A percentile compares a stretch with the other conserved stretches of the same genome.
Conservation (phyloP, 2,113 vertebrate species). For the Epinephelus cyanopodus region DNA sequence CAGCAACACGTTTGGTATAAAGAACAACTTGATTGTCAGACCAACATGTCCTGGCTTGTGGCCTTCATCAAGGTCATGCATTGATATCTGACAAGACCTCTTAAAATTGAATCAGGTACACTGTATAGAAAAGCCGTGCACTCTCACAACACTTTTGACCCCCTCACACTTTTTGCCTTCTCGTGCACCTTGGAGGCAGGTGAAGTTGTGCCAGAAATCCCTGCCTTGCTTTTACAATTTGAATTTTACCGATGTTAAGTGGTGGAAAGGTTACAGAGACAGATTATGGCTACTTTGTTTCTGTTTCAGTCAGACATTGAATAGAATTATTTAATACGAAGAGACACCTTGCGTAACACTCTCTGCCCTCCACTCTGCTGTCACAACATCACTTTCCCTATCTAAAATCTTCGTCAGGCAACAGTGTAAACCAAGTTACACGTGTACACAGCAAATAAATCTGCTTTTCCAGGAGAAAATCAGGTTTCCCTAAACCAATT, state of each 20-base stretch:
- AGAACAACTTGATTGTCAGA: too few relatives aligned
- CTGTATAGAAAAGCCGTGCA: not conserved
- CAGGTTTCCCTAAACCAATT: not conserved
- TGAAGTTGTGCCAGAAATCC: not conserved
- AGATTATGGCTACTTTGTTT: slow-evolving; percentile 9
- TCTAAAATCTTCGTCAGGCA: not conserved
- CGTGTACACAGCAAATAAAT: not conserved
- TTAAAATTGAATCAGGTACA: not conserved
- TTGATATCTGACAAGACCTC: not conserved
- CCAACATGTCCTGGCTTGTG: not conserved
- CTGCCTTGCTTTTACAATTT: not conserved
- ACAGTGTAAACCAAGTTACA: not conserved
- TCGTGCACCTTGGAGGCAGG: not conserved
- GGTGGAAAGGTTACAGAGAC: not conserved
- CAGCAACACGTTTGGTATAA: not conserved
- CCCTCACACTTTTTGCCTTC: not conserved
- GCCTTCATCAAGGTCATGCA: not conserved
- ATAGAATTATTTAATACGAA: slow-evolving; percentile 17
- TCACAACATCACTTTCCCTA: slow-evolving; percentile 1
- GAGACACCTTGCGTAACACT: not conserved
- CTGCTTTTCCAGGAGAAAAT: slow-evolving; percentile 12
- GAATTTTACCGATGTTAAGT: not conserved
- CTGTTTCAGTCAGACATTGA: slow-evolving; percentile 5
- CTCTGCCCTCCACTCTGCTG: slow-evolving; percentile 4
- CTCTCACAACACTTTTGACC: not conserved